phyloP scores from a whole-genome alignment of 2,888 invertebrate genomes.

The Panzeria rudis region DNA sequence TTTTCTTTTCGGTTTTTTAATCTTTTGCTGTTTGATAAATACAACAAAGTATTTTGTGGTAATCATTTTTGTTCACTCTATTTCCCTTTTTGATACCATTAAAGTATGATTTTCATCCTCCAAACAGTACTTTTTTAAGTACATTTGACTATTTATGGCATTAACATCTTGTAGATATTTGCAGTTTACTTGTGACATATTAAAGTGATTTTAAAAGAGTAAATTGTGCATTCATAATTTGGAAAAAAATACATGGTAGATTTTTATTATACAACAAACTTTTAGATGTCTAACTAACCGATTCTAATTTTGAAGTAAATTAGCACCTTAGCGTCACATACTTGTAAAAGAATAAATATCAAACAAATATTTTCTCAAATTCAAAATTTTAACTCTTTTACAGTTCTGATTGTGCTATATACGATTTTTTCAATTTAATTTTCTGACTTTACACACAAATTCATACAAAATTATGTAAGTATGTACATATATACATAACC shows the following conservation, averaged over 20 bases:
- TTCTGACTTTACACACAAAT: neutral
- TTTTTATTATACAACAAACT: too few relatives aligned
- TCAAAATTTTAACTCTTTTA: constrained; percentile 16
- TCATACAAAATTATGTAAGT: neutral
- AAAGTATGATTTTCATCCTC: constrained; percentile 22
- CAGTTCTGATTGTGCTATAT: constrained; percentile 6
- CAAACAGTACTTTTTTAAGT: neutral
- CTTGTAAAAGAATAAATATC: too few relatives aligned
- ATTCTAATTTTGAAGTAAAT: neutral
- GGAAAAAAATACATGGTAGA: neutral
- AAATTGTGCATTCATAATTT: neutral
- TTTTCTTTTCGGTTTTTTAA: neutral
- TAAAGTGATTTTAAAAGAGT: constrained; percentile 3
- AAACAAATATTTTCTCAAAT: neutral
- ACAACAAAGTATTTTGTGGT: constrained; percentile 51
- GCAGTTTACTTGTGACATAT: neutral
- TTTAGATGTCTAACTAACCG: too few relatives aligned
- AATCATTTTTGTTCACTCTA: constrained; percentile 30
- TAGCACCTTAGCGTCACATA: too few relatives aligned
- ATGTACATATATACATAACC: neutral
- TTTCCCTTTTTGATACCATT: neutral
- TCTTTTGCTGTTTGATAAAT: constrained; percentile 23
- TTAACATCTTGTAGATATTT: constrained; percentile 24
- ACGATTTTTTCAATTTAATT: neutral
- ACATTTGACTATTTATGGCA: constrained; percentile 25